A percentile compares a stretch with the other conserved stretches of the same genome.
phyloP scores from a whole-genome alignment of 30 jellyfish, hydroid and myxozoan genomes.

The Cassiopea andromeda region DNA sequence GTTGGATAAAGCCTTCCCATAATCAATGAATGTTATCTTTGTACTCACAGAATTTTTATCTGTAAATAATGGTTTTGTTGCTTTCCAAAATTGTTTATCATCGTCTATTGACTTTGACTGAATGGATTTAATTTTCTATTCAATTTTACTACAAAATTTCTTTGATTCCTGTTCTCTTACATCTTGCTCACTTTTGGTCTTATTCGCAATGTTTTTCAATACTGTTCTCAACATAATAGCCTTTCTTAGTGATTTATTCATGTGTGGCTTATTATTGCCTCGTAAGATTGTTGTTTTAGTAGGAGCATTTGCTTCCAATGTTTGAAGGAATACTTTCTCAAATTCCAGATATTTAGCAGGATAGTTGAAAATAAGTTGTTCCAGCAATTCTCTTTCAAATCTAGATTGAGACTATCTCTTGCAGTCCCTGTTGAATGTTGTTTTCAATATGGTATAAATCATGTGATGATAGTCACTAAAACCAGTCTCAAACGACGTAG shows the following conservation, averaged over 20 bases:
- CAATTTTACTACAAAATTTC: neutral
- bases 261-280: neutral
- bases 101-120: conserved; percentile 1
- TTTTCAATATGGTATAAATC: conserved; percentile 43
- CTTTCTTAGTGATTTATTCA: no score
- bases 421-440: conserved; percentile 11
- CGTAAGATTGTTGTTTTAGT: neutral
- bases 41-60: conserved; percentile 22
- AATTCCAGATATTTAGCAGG: neutral
- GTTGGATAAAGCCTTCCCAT: conserved; percentile 33
- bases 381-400: neutral
- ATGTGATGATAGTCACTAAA: conserved; percentile 45
- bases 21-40: conserved; percentile 24
- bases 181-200: no score
- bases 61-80: conserved; percentile 5
- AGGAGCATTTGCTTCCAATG: conserved; percentile 6
- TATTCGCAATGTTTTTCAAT: no score
- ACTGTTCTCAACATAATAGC: no score
- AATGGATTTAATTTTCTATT: neutral
- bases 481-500: conserved; percentile 56
- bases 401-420: neutral
- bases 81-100: conserved; percentile 31
- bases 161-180: no score
- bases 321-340: conserved; percentile 1
- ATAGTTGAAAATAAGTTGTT: neutral